Percentiles rank a stretch among this genome's conserved stretches.
Evolutionary conservation across 2,888 invertebrate species (phyloP).

Genomic region (Perizoma flavofasciatum): DNA sequence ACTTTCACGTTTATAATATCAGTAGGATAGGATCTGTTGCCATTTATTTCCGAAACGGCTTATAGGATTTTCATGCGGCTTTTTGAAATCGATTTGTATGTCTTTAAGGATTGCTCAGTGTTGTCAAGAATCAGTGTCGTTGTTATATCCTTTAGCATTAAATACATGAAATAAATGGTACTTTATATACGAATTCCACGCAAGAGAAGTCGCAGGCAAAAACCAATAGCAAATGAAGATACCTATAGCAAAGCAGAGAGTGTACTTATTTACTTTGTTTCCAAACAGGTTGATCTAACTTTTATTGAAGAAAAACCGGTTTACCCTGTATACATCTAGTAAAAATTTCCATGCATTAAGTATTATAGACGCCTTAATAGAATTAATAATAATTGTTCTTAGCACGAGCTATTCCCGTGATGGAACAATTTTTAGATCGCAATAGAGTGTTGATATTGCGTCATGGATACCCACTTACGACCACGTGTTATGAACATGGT

Average conservation of each 20-base stretch:
- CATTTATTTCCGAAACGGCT: too few relatives aligned
- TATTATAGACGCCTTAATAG: slow-evolving; percentile 1
- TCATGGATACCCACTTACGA: slow-evolving; percentile 2
- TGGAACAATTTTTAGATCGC: slow-evolving; percentile 16
- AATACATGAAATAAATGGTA: too few relatives aligned
- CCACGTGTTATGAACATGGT: slow-evolving; percentile 15
- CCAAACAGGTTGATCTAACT: background rate
- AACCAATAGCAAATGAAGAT: background rate
- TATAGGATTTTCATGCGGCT: too few relatives aligned
- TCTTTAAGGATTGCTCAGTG: too few relatives aligned
- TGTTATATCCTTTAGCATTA: too few relatives aligned
- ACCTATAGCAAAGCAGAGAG: too few relatives aligned
- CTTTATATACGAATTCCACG: too few relatives aligned
- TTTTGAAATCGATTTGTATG: too few relatives aligned
- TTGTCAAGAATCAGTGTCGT: too few relatives aligned
- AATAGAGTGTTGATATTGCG: slow-evolving; percentile 17
- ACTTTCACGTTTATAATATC: too few relatives aligned
- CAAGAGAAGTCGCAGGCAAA: background rate
- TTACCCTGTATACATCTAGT: slow-evolving; percentile 1
- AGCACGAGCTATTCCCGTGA: slow-evolving; percentile 19
- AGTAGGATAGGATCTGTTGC: too few relatives aligned
- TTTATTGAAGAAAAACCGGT: slow-evolving; percentile 7
- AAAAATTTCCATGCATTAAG: slow-evolving; percentile 18
- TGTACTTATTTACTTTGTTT: too few relatives aligned
- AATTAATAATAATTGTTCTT: background rate